Percentiles rank a stretch among this genome's conserved stretches.
Evolutionary conservation across 2,113 vertebrate species (phyloP).

Genomic region (Mesembrinibis cayennensis): DNA sequence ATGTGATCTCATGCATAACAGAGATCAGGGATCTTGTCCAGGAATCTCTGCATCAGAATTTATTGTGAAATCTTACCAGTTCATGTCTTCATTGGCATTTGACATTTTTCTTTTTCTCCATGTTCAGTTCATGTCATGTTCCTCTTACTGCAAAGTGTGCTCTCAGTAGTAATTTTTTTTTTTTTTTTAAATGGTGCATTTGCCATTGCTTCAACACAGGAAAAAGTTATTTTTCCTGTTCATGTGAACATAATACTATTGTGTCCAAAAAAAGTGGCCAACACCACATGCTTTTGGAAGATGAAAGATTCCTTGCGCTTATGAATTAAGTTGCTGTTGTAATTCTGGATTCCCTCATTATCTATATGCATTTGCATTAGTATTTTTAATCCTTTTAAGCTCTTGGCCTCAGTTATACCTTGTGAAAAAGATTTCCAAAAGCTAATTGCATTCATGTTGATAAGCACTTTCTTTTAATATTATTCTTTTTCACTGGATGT

Average conservation of each 20-base stretch:
- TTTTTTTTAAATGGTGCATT: not conserved
- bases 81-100: not conserved
- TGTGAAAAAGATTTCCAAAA: not conserved
- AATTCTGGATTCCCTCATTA: not conserved
- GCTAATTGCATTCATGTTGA: not conserved
- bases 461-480: not conserved
- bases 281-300: not conserved
- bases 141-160: not conserved
- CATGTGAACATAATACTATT: not conserved
- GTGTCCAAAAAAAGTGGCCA: not conserved
- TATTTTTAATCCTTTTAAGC: conserved; percentile 21
- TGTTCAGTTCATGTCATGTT: not conserved
- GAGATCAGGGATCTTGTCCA: not conserved
- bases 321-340: not conserved
- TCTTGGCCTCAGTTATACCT: not conserved
- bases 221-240: not conserved
- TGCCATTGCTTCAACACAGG: not conserved
- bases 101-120: not conserved
- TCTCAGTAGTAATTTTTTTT: not conserved
- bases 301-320: not conserved
- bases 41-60: not conserved
- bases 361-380: not conserved
- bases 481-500: not conserved
- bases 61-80: not conserved
- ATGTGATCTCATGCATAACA: not conserved